Evolutionary conservation across 2,113 vertebrate genomes (phyloP), one percentile per base, ranked within the genome.

Genomic region (Oncorhynchus masou): DNA sequence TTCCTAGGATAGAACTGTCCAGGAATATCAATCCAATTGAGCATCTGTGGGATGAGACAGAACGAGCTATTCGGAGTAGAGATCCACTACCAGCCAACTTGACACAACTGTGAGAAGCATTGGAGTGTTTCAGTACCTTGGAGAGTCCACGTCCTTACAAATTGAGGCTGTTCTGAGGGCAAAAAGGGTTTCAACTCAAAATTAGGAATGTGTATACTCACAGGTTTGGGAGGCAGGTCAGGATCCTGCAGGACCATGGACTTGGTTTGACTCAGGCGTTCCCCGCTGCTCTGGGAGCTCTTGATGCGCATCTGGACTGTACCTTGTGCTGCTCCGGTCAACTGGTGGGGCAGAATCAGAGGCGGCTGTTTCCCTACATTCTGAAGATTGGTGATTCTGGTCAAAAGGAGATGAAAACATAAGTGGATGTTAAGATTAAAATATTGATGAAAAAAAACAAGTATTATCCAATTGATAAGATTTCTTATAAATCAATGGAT

Each of bases 221-320:
- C 92, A 8, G 90, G 85, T 77, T 89, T 92, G 29, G 65, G 88
- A 8, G 87, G 71, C 0, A 83, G 75, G 25, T 90, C 90, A 0
- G 83, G 80, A 0, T 93, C 91, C 54, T 88, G 81, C 48, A 93
- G 87, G 11, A 93, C 91, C 92, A 93, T 90, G 25, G 92, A 93
- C 77, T 87, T 92, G 78, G 92, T 92, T 87, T 93, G 92, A 68
- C 91, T 93, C 16, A 92, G 91, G 4, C 92, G 86, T 0, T 93
- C 92, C 68, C 70, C 89, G 0, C 85, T 22, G 60, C 22, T 83
- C 57, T 79, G 82, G 0, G 85, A 67, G 76, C 9, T 86, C 70
- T 91, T 93, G 1, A 84, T 74, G 24, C 92, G 88, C 78, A 93
- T 68, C 45, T 90, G 86, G 60, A 93, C 91, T 0, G 74, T 27